These are phyloP conservation scores for Neosilurus mollespiculum DNA, from an alignment of 2,797 vertebrate genomes.

Conservation along the genomic window DNA sequence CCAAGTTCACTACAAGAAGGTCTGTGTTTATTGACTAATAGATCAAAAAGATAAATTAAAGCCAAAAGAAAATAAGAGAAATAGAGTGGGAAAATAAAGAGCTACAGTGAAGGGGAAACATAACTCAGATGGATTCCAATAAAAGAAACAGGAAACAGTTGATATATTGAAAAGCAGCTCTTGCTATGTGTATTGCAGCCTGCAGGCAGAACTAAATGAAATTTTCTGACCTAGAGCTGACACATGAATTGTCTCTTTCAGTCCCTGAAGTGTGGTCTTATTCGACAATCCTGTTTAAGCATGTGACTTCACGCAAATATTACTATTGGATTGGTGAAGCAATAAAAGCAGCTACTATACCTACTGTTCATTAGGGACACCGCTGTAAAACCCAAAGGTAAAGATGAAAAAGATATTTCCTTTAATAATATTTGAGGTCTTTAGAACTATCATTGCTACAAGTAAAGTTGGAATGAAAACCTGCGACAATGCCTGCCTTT, in stretches of 20 bases:
- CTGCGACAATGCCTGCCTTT: background rate
- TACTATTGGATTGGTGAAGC: slow-evolving; percentile 1
- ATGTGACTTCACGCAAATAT: background rate
- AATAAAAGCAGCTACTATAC: background rate
- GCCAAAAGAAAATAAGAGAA: background rate
- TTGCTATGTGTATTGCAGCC: slow-evolving; percentile 49
- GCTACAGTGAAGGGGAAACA: background rate
- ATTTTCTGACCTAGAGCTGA: slow-evolving; percentile 54
- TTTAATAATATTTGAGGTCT: background rate
- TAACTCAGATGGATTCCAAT: slow-evolving; percentile 34
- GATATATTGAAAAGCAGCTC: background rate
- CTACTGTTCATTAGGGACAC: background rate
- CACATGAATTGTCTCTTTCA: slow-evolving; percentile 55
- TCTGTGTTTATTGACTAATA: slow-evolving; percentile 17
- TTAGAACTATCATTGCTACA: background rate
- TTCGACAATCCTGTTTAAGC: background rate
- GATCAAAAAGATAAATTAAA: background rate
- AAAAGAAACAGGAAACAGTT: slow-evolving; percentile 28
- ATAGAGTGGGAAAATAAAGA: background rate
- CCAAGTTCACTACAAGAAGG: background rate
- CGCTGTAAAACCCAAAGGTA: background rate
- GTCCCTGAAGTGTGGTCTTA: background rate
- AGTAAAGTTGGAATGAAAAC: background rate
- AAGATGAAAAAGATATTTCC: too few species aligned
- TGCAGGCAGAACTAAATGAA: slow-evolving; percentile 50